Evolutionary conservation across 1,140 invertebrate species (phyloP), one percentile per base, ranked within the genome.

Genomic region (Archivesica marissinica): DNA sequence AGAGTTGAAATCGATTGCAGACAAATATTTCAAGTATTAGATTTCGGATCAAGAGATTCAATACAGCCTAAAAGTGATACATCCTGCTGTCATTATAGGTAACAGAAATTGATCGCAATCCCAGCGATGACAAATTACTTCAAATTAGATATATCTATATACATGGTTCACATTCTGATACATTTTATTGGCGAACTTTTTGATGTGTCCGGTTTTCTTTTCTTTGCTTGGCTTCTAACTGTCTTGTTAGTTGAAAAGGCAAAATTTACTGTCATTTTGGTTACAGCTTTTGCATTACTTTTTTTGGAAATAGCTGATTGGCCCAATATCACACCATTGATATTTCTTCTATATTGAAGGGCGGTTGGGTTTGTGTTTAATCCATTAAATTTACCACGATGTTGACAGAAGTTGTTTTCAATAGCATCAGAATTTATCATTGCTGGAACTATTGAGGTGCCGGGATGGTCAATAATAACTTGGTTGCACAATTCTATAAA

Each of bases 251-350:
- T 50, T 47, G 77, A 68, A 25, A 80, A 80, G 50, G 76, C 77
- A 68, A 66, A 80, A 50, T 80, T 66, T 80, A 66, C 59, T 6
- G 77, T 80, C 56, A 80, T 64, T 80, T 39, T 66, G 20, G 23
- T 11, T 41, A 80, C 77, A 15, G 61, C 77, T 80, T 64, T 80
- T 66, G 77, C 56, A 80, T 80, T 80, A 80, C 77, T 64, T 80
- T 80, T 75, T 66, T 68, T 80, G 13, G 56, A 64, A 66, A 80
- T 47, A 66, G 59, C 77, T 80, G 77, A 80, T 23, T 80, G 77
- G 23, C 77, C 77, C 52, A 80, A 68, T 44, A 80, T 80, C 0
- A 80, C 77, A 30, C 77, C 77, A 80, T 80, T 80, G 23, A 80
- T 80, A 30, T 80, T 80, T 39, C 61, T 6, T 50, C 28, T 80